Evolutionary conservation across 2,888 invertebrate genomes (phyloP).

Genomic region (Hydropsyche betteni): DNA sequence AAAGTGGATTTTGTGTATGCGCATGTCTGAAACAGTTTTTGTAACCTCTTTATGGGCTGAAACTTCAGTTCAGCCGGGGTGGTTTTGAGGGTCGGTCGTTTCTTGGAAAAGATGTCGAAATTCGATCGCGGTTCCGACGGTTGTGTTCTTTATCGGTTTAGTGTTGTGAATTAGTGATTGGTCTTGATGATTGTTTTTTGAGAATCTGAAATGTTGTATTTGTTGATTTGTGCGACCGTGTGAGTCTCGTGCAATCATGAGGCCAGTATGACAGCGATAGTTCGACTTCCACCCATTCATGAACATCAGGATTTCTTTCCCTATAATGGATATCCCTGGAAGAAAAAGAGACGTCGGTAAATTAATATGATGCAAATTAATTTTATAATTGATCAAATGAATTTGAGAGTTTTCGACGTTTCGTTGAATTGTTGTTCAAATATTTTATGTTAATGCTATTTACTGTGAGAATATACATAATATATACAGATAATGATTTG

Average conservation of each 20-base stretch:
- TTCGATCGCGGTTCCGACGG: too few species aligned
- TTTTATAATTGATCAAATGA: too few species aligned
- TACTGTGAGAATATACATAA: too few species aligned
- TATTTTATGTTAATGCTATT: too few species aligned
- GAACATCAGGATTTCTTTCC: slow-evolving; percentile 37
- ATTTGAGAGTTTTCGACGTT: too few species aligned
- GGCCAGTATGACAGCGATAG: slow-evolving; percentile 47
- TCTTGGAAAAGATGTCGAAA: not conserved
- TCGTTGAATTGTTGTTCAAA: not conserved
- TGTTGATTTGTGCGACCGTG: too few species aligned
- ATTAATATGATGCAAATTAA: not conserved
- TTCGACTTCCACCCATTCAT: slow-evolving; percentile 48
- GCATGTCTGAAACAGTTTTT: slow-evolving; percentile 28
- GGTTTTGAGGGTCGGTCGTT: not conserved
- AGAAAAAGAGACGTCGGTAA: slow-evolving; percentile 48
- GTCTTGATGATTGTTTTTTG: too few species aligned
- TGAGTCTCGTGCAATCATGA: not conserved
- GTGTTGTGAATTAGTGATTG: too few species aligned
- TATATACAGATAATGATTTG: too few species aligned
- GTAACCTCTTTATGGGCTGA: not conserved
- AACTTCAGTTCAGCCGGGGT: not conserved
- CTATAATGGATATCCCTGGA: slow-evolving; percentile 40
- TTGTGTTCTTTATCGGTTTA: too few species aligned
- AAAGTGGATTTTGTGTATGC: slow-evolving; percentile 1
- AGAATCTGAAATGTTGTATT: too few species aligned